Percentiles rank a stretch among this genome's conserved stretches.
These are phyloP conservation scores for Desmophyllum pertusum DNA, from an alignment of 92 coral and sea anemone species.

Conservation along the genomic window DNA sequence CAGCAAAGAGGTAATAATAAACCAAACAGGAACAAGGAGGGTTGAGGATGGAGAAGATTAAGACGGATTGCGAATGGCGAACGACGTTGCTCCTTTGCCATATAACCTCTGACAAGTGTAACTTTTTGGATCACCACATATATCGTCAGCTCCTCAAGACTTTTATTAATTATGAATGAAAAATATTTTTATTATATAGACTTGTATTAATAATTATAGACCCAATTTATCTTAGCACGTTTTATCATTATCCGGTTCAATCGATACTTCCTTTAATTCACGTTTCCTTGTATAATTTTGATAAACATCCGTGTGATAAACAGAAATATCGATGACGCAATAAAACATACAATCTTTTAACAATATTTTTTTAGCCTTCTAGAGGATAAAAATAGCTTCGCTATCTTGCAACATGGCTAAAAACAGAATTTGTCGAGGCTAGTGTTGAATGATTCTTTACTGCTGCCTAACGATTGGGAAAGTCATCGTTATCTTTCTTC, in stretches of 20 bases:
- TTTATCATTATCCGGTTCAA: neutral
- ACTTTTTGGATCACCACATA: neutral
- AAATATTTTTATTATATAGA: neutral
- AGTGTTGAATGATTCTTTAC: neutral
- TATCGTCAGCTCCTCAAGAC: neutral
- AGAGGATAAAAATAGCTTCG: neutral
- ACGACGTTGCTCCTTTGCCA: neutral
- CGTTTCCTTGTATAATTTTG: neutral
- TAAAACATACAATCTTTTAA: neutral
- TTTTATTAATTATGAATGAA: no score
- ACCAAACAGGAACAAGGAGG: no score
- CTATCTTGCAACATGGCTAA: neutral
- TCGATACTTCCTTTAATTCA: neutral
- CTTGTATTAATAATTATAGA: slow-evolving; percentile 1
- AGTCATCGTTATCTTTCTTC: neutral
- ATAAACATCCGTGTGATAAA: slow-evolving; percentile 8
- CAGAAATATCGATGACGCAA: neutral
- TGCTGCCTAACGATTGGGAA: neutral
- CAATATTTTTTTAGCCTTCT: neutral
- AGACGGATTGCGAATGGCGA: no score
- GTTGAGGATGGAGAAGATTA: no score
- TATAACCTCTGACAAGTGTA: neutral
- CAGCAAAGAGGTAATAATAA: no score
- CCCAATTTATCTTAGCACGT: neutral
- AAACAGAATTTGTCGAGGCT: neutral